Evolutionary conservation across 2,113 vertebrate genomes (phyloP), one percentile per base, ranked within the genome.

Genomic region (Pyxicephalus adspersus): DNA sequence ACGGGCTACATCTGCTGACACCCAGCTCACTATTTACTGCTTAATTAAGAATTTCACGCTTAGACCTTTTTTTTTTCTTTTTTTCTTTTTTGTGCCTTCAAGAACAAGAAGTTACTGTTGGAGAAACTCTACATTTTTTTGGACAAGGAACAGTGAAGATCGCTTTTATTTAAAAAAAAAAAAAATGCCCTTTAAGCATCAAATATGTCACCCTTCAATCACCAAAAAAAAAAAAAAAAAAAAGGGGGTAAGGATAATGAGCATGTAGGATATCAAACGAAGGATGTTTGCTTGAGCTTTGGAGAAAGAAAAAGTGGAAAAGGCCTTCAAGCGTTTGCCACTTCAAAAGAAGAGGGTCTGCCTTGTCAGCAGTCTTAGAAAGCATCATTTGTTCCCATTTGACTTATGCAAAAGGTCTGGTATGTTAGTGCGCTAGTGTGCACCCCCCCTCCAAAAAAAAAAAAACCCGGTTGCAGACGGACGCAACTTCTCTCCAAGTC

Each of bases 21-120:
- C 92, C 91, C 91, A 86, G 89, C 88, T 91, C 92, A 89, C 89
- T 91, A 93, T 94, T 95, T 93, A 93, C 92, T 94, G 93, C 92
- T 93, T 94, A 95, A 95, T 95, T 94, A 93, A 93, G 90, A 92
- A 95, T 94, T 95, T 94, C 92, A 94, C 89, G 93, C 94, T 94
- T 90, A 91, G 89, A 84, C 91, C 91, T 92, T 94, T 45, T 45
- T 45, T 34, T 34, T 34, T 34, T 34, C 6, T 45, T 45, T 34
- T 34, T 34, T 34, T 34, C 6, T 34, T 34, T 34, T 6, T 93
- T 93, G 91, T 92, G 91, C 90, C 85, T 88, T 85, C 85, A 89
- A 93, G 92, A 94, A 95, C 94, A 95, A 94, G 92, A 86, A 80
- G 87, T 88, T 85, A 91, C 91, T 95, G 92, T 95, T 92, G 89